phyloP scores from a whole-genome alignment of 1,140 invertebrate genomes.

The Aphaenogaster ashmeadi region DNA sequence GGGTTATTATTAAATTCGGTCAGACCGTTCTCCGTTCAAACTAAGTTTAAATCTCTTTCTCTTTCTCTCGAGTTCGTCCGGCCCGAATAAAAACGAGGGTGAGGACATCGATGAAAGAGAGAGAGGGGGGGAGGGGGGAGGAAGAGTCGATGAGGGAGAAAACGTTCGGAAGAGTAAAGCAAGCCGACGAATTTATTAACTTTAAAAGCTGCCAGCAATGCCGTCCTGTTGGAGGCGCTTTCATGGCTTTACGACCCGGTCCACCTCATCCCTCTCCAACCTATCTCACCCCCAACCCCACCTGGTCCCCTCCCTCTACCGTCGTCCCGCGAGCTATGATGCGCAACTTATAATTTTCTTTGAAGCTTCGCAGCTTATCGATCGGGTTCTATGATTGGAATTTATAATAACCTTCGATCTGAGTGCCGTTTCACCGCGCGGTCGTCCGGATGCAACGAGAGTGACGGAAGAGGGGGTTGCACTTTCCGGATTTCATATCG shows the following conservation, averaged over 20 bases:
- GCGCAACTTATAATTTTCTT: conserved; percentile 83
- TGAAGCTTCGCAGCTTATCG: conserved; percentile 81
- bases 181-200: conserved; percentile 85
- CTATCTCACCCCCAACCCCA: background rate
- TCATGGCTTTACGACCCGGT: conserved; percentile 77
- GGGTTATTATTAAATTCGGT: conserved; percentile 85
- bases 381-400: conserved; percentile 81
- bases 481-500: conserved; percentile 74
- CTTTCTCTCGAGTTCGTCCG: conserved; percentile 4
- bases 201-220: conserved; percentile 82
- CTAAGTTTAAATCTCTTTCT: conserved; percentile 81
- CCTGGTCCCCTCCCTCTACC: conserved; percentile 23
- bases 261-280: conserved; percentile 1
- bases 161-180: conserved; percentile 74
- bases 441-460: conserved; percentile 44
- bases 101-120: conserved; percentile 21
- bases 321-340: conserved; percentile 67
- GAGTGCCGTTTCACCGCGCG: conserved; percentile 72
- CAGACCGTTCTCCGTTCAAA: conserved; percentile 81
- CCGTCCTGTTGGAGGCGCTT: conserved; percentile 78
- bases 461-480: conserved; percentile 25
- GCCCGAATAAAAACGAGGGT: conserved; percentile 69
- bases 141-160: conserved; percentile 56
- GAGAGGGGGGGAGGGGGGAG: background rate
- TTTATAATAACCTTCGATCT: conserved; percentile 80